Percentiles rank a stretch among this genome's conserved stretches.
These are phyloP conservation scores for Brachynemurus nebulosus DNA, from an alignment of 2,888 invertebrate genomes.

Conservation along the genomic window DNA sequence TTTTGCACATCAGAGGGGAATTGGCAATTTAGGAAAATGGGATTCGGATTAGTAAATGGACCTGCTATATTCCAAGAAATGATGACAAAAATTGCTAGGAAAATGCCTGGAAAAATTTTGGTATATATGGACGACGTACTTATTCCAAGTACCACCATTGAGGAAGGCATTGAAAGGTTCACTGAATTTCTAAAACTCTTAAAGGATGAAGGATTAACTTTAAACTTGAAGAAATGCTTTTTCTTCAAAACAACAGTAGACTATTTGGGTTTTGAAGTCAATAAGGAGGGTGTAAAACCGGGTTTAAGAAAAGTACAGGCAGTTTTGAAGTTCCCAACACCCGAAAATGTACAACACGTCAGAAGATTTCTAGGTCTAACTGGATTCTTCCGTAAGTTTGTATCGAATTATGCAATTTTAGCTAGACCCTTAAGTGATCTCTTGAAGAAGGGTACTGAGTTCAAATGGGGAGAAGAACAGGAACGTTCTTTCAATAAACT, in stretches of 20 bases:
- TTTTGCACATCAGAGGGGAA: no score
- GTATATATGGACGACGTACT: no score
- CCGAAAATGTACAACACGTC: not conserved
- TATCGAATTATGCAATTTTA: not conserved
- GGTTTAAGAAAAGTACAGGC: not conserved
- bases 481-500: not conserved
- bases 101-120: no score
- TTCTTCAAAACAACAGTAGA: not conserved
- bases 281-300: not conserved
- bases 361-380: not conserved
- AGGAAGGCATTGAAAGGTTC: no score
- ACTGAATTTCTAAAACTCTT: not conserved
- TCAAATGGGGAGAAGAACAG: not conserved
- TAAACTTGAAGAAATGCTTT: not conserved
- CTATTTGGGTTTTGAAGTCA: not conserved
- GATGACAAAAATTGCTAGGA: no score
- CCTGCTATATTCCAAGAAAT: no score
- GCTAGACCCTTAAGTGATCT: not conserved
- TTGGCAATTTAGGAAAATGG: no score
- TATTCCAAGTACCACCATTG: no score
- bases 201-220: not conserved
- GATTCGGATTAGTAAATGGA: no score
- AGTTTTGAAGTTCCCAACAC: not conserved
- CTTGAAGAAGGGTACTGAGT: not conserved
- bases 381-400: not conserved